Percentiles rank a stretch among this genome's conserved stretches.
These are phyloP conservation scores for Campylomormyrus numenius DNA, from an alignment of 2,113 vertebrate genomes.

Conservation along the genomic window DNA sequence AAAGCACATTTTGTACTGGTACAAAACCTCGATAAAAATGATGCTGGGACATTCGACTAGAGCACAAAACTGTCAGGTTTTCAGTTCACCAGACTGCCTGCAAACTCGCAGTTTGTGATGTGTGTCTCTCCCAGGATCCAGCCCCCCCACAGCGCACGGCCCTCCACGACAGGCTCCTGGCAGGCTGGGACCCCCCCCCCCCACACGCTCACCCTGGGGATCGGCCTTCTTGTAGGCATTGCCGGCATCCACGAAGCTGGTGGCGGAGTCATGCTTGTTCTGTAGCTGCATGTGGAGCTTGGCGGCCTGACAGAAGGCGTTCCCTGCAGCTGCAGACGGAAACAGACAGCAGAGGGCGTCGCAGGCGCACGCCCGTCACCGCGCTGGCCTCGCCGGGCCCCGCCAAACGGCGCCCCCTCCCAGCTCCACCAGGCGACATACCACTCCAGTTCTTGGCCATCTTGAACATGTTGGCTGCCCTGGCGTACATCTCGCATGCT, in stretches of 20 bases:
- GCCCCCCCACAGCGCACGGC: neutral
- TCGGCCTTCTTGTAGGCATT: slow-evolving; percentile 95
- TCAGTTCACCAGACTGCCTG: neutral
- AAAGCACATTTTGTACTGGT: neutral
- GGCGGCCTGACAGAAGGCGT: slow-evolving; percentile 88
- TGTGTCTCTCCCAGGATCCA: neutral
- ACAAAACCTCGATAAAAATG: neutral
- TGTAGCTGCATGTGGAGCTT: slow-evolving; percentile 94
- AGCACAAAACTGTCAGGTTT: neutral
- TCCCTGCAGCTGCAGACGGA: slow-evolving; percentile 72
- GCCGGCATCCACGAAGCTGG: slow-evolving; percentile 91
- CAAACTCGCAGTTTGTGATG: neutral
- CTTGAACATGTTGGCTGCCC: slow-evolving; percentile 99
- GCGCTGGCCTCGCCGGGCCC: neutral
- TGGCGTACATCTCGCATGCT: slow-evolving; percentile 96
- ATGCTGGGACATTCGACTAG: neutral
- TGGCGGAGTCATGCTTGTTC: slow-evolving; percentile 93
- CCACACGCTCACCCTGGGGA: slow-evolving; percentile 73
- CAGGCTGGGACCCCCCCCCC: neutral
- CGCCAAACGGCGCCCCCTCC: neutral
- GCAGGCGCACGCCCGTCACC: neutral
- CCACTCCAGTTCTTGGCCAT: slow-evolving; percentile 97
- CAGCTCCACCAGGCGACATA: slow-evolving; percentile 43
- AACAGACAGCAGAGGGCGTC: neutral
- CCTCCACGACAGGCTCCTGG: neutral